Evolutionary conservation across 37 sponge, comb jelly and placozoan species (phyloP).

Genomic region (Ianthella basta): DNA sequence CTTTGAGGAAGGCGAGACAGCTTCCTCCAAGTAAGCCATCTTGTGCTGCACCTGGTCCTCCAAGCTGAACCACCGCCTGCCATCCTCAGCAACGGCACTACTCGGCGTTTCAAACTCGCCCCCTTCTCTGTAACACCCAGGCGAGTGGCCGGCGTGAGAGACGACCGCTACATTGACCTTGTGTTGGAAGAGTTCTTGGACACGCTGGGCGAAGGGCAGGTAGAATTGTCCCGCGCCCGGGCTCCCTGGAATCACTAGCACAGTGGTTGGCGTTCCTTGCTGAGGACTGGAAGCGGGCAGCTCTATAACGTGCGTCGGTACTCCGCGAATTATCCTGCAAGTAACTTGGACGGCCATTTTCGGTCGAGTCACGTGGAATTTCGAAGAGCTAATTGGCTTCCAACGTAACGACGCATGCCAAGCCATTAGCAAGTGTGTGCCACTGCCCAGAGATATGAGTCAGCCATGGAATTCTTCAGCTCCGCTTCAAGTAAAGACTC

Average conservation of each 20-base stretch:
- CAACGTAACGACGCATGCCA: not conserved
- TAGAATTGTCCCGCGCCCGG: slow-evolving; percentile 82
- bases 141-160: slow-evolving; percentile 85
- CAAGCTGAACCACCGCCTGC: slow-evolving; percentile 55
- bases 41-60: slow-evolving; percentile 81
- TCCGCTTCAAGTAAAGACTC: too few species aligned
- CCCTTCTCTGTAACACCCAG: slow-evolving; percentile 33
- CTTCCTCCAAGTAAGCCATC: slow-evolving; percentile 61
- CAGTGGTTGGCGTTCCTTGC: not conserved
- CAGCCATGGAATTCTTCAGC: too few species aligned
- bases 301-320: slow-evolving; percentile 66
- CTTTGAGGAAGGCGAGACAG: slow-evolving; percentile 15
- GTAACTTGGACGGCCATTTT: slow-evolving; percentile 37
- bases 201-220: slow-evolving; percentile 59
- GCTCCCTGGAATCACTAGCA: slow-evolving; percentile 74
- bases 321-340: slow-evolving; percentile 22
- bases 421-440: not conserved
- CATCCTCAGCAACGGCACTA: not conserved
- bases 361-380: not conserved
- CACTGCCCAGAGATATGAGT: not conserved
- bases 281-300: not conserved
- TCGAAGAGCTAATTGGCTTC: not conserved
- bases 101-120: too few species aligned
- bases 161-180: slow-evolving; percentile 53
- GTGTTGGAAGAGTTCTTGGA: slow-evolving; percentile 51